Base-by-base conservation (phyloP, 2,888 invertebrate genomes). In the Eubasilissa splendida region DNA sequence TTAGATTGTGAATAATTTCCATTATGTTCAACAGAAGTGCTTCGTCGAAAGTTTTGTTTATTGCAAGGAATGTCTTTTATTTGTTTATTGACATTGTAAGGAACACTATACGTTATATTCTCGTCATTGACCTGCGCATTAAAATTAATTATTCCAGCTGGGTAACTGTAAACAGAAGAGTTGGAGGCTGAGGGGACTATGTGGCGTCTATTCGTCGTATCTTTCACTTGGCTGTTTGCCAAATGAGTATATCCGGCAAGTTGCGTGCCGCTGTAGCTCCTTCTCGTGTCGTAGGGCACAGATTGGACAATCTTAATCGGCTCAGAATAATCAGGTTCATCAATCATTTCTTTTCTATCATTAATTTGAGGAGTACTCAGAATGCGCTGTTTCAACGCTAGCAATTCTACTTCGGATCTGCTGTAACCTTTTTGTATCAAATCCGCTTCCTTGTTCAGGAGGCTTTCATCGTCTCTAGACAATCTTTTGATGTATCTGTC, bases 401-500 rank as follows among this genome's bases (percentile, higher is more conserved):
- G 86, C 88, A 90, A 87, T 87, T 91, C 91, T n/a, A 90, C 91
- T 88, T 88, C 92, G 85, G 87, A 90, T 85, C 88, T 91, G 82
- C 88, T 90, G 86, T 88, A 90, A 56, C 90, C 90, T 86, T 90
- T 90, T 83, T 90, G 90, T 76, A 90, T 84, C 80, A 90, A 84
- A 84, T 91, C 90, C 33, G 91, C 90, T 88, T 93, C 93, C 85
- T 90, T 90, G 82, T 91, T 91, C 7, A 91, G 86, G 84, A 90
- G 89, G 82, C 89, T 88, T 85, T 94, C 94, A 58, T 94, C 94
- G 84, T 95, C 95, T 80, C 93, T 91, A 12, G 94, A 95, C 84
- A 95, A 87, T 77, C 96, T 91, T 86, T 95, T 95, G 79, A 95
- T 93, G 86, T 96, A 95, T 77, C 96, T 91, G 86, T 96, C 96